These are phyloP conservation scores for Borostomias antarcticus DNA, from an alignment of 2,797 vertebrate genomes.

Conservation along the genomic window DNA sequence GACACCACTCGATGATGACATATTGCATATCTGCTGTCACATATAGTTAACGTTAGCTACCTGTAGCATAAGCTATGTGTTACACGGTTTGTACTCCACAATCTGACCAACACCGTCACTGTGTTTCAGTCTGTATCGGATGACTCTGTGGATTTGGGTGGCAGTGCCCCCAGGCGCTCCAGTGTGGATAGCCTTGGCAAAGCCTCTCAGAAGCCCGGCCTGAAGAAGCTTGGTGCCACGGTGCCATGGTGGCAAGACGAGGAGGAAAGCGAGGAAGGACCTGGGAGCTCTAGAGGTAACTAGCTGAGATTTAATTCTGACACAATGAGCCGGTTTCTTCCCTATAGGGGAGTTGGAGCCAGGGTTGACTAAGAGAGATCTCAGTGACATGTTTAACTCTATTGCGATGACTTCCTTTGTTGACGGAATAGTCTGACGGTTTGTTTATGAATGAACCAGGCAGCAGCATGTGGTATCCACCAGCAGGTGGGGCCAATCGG, in stretches of 20 bases:
- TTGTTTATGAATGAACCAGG: not conserved
- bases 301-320: too few relatives aligned
- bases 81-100: not conserved
- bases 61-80: not conserved
- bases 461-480: not conserved
- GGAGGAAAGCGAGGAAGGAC: slow-evolving; percentile 62
- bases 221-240: slow-evolving; percentile 65
- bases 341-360: too few relatives aligned
- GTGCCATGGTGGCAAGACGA: slow-evolving; percentile 74
- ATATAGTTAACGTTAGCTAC: too few relatives aligned
- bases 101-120: not conserved
- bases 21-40: too few relatives aligned
- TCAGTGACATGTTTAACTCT: too few relatives aligned
- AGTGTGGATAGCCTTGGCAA: slow-evolving; percentile 66
- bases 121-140: slow-evolving; percentile 88
- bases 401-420: too few relatives aligned
- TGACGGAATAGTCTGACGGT: too few relatives aligned
- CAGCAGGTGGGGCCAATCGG: not conserved
- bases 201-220: slow-evolving; percentile 55
- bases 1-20: too few relatives aligned
- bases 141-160: slow-evolving; percentile 84
- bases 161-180: slow-evolving; percentile 64
- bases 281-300: slow-evolving; percentile 50
- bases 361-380: too few relatives aligned
- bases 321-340: too few relatives aligned